These are phyloP conservation scores for Leptosomus discolor DNA, from an alignment of 2,113 vertebrate species.

Conservation along the genomic window DNA sequence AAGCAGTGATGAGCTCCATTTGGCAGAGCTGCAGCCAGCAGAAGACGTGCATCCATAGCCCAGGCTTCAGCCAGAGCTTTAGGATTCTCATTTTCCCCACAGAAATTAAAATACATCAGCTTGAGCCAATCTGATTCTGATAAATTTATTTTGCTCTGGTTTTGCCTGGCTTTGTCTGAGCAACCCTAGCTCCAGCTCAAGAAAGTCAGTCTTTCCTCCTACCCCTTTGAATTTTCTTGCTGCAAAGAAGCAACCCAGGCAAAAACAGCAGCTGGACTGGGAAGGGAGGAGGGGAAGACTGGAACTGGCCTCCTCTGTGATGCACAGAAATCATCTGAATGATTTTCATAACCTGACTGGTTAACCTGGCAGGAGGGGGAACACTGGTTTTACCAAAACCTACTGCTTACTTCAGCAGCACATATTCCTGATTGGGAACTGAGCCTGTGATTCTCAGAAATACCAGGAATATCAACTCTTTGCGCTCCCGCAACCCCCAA, in stretches of 20 bases:
- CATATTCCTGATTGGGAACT: background rate
- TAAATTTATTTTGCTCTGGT: background rate
- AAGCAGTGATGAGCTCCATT: background rate
- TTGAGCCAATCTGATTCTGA: background rate
- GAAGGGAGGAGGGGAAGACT: background rate
- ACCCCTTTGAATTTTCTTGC: background rate
- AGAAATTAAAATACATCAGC: background rate
- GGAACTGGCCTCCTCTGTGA: background rate
- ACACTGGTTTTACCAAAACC: background rate
- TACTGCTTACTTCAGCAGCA: background rate
- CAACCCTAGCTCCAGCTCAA: background rate
- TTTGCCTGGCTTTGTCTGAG: background rate
- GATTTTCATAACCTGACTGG: background rate
- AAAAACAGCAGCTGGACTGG: background rate
- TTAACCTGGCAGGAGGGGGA: background rate
- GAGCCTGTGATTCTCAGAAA: background rate
- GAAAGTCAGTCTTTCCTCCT: background rate
- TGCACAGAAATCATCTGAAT: background rate
- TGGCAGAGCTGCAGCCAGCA: background rate
- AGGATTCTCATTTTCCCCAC: background rate
- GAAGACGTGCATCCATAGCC: background rate
- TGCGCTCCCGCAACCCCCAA: background rate
- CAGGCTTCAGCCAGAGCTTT: background rate
- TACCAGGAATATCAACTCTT: background rate
- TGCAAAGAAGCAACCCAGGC: background rate